Percentiles rank a stretch among this genome's conserved stretches.
Evolutionary conservation across 2,797 vertebrate species (phyloP).

Genomic region (Emys orbicularis): DNA sequence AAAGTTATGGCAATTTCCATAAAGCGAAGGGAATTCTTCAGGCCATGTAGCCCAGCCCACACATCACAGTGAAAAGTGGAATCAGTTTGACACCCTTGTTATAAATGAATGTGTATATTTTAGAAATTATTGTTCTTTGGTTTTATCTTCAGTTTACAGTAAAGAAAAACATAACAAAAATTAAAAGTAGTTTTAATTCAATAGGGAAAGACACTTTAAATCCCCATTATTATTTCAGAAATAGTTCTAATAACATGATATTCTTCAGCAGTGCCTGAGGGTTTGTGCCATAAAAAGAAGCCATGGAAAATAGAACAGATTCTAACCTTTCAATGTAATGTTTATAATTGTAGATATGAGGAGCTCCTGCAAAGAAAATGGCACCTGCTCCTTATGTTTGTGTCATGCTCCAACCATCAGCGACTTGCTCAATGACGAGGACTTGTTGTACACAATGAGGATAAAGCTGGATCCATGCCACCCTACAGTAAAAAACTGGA

Average conservation of each 20-base stretch:
- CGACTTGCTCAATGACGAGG: slow-evolving; percentile 97
- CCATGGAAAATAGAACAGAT: neutral
- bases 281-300: neutral
- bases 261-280: neutral
- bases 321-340: slow-evolving; percentile 39
- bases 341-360: slow-evolving; percentile 71
- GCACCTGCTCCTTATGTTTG: slow-evolving; percentile 75
- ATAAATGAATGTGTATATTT: neutral
- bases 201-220: neutral
- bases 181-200: neutral
- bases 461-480: slow-evolving; percentile 96
- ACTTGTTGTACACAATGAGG: slow-evolving; percentile 92
- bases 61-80: neutral
- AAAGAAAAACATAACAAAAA: neutral
- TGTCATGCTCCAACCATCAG: slow-evolving; percentile 92
- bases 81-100: neutral
- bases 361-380: slow-evolving; percentile 69
- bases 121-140: neutral
- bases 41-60: neutral
- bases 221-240: neutral
- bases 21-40: accelerated
- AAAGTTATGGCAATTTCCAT: neutral
- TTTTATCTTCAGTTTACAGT: accelerated
- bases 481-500: slow-evolving; percentile 99
- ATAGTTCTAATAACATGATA: neutral